These are phyloP conservation scores for Mesoligia furuncula DNA, from an alignment of 2,888 invertebrate species.

Conservation along the genomic window DNA sequence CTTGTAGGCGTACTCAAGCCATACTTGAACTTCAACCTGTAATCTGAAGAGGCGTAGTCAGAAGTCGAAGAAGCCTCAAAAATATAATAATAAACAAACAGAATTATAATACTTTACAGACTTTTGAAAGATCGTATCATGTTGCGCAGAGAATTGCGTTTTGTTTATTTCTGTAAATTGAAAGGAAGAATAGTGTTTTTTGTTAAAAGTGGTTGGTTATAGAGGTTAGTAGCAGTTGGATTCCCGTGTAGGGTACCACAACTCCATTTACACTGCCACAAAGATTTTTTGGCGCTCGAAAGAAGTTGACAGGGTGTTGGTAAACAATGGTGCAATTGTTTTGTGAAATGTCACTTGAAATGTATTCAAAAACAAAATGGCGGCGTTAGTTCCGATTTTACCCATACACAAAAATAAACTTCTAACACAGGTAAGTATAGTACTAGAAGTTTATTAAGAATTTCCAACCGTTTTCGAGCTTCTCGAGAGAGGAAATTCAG, in stretches of 20 bases:
- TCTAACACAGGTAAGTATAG: too few species aligned
- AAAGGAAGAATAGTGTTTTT: not conserved
- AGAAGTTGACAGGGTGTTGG: too few species aligned
- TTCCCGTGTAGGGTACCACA: not conserved
- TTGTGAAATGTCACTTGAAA: too few species aligned
- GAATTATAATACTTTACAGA: constrained; percentile 28
- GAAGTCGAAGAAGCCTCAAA: constrained; percentile 19
- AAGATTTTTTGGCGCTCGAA: too few species aligned
- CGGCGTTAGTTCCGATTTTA: too few species aligned
- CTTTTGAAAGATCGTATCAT: constrained; percentile 29
- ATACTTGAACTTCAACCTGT: constrained; percentile 10
- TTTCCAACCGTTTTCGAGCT: too few species aligned
- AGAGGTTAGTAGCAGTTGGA: not conserved
- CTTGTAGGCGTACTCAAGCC: constrained; percentile 19
- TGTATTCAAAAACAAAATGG: too few species aligned
- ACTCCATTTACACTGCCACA: not conserved
- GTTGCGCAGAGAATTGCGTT: constrained; percentile 18
- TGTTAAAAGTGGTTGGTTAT: not conserved
- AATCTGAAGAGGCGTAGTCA: constrained; percentile 26
- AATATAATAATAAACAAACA: constrained; percentile 28
- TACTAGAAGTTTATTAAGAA: too few species aligned
- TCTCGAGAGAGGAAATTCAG: too few species aligned
- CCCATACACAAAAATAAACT: too few species aligned
- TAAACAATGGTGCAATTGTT: too few species aligned
- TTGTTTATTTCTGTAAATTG: constrained; percentile 4